phyloP scores from a whole-genome alignment of 2,113 vertebrate genomes.

The Chaenocephalus aceratus region DNA sequence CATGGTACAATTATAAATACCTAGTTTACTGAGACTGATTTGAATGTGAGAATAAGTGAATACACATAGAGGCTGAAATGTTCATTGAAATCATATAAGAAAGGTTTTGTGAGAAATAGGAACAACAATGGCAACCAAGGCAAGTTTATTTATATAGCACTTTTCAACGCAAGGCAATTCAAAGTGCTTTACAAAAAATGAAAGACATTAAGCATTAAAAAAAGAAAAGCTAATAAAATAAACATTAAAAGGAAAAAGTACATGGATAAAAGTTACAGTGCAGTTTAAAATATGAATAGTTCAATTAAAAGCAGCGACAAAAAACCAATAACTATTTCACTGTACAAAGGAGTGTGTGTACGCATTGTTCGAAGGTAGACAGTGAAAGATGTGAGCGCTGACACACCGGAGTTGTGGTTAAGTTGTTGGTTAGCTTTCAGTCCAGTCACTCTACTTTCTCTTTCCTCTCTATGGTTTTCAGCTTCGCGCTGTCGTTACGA shows the following conservation, averaged over 20 bases:
- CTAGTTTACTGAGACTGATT: neutral
- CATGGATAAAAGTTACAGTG: too few relatives aligned
- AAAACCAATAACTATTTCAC: neutral
- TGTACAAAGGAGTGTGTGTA: neutral
- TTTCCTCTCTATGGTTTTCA: slow-evolving; percentile 26
- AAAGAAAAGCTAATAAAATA: too few relatives aligned
- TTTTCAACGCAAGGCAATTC: too few relatives aligned
- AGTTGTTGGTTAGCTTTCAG: neutral
- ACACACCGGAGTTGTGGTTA: slow-evolving; percentile 13
- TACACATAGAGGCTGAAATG: neutral
- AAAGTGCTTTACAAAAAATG: too few relatives aligned
- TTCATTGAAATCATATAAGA: neutral
- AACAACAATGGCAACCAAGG: neutral
- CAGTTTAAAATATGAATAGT: too few relatives aligned
- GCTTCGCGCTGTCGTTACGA: slow-evolving; percentile 1
- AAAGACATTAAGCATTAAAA: too few relatives aligned
- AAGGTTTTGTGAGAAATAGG: neutral
- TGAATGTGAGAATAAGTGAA: neutral
- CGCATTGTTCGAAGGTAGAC: neutral
- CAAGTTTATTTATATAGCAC: too few relatives aligned
- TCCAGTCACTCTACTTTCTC: slow-evolving; percentile 21
- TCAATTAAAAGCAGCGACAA: too few relatives aligned
- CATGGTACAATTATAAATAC: neutral
- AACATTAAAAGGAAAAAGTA: too few relatives aligned
- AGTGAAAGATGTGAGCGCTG: neutral